These are phyloP conservation scores for Cuniculus paca DNA, from an alignment of 2,797 vertebrate genomes.

Conservation along the genomic window DNA sequence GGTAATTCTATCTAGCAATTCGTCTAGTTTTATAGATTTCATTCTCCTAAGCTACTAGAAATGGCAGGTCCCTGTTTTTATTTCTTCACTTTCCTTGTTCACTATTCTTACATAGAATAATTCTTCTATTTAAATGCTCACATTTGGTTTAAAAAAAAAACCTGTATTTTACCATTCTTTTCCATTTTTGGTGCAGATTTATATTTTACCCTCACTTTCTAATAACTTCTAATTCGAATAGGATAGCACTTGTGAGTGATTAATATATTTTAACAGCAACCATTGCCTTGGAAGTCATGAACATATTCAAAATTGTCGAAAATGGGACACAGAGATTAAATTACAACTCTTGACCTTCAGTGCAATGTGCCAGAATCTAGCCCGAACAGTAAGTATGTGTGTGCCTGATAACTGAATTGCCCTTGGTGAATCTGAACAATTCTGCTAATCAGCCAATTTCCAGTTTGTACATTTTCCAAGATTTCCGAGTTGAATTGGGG, in stretches of 20 bases:
- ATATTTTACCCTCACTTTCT: conserved; percentile 56
- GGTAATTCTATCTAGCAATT: conserved; percentile 19
- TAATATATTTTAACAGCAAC: conserved; percentile 90
- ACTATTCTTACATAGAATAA: conserved; percentile 16
- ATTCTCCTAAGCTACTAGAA: not conserved
- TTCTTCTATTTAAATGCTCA: conserved; percentile 56
- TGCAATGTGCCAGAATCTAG: conserved; percentile 93
- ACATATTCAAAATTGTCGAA: conserved; percentile 98
- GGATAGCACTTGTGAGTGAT: conserved; percentile 62
- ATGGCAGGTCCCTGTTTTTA: not conserved
- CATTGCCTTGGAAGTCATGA: conserved; percentile 98
- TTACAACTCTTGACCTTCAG: conserved; percentile 94
- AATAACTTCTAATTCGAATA: conserved; percentile 69
- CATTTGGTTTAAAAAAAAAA: conserved; percentile 44
- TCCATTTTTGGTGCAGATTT: conserved; percentile 52
- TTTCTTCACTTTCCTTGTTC: not conserved
- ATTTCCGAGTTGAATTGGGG: not conserved
- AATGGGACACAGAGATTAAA: conserved; percentile 97
- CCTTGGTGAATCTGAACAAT: conserved; percentile 62
- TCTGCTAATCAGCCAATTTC: conserved; percentile 36
- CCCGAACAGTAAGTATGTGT: conserved; percentile 92
- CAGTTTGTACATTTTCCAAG: not conserved
- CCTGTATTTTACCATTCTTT: conserved; percentile 61
- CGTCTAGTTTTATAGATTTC: conserved; percentile 29
- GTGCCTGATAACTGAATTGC: conserved; percentile 55